Evolutionary conservation across 2,113 vertebrate genomes (phyloP), one percentile per base, ranked within the genome.

Genomic region (Dromaius novaehollandiae): DNA sequence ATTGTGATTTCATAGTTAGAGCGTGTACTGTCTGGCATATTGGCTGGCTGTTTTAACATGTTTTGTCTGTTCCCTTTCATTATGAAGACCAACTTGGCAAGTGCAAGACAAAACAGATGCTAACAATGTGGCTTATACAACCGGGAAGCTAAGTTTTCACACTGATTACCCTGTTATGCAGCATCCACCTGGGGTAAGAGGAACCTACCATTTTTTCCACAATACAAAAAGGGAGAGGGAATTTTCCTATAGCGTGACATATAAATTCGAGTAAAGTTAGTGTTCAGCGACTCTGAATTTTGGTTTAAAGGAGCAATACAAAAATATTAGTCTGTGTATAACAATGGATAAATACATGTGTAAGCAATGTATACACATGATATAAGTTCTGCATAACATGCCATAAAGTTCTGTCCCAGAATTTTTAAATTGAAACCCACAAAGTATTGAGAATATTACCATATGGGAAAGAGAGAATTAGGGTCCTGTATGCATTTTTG

Each of bases 111-210:
- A 99, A 97, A 80, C 96, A 44, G 97, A 98, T 93, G 99, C 99
- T 50, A 99, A 99, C 98, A 99, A 99, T 6, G 98, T 99, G 40
- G 99, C 99, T 68, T 99, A 99, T 74, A 99, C 99, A 11, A 98
- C 98, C 3, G 99, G 98, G 61, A 99, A 98, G 78, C 98, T 99
- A 11, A 99, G 98, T 48, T 98, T 99, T 88, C 99, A 99, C 88
- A 99, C 99, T 0, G 99, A 99, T 97, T 99, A 99, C 82, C 99
- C 99, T 19, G 99, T 98, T 8, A 93, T 99, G 58, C 98, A 99
- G 93, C 97, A 98, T 88, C 98, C 99, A 87, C 99, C 99, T 61
- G 99, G 99, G 98, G 99, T 99, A 98, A 99, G 99, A 97, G 60
- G 70, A 96, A 93, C 86, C 63, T 82, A 28, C 53, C 11, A 40